phyloP scores from a whole-genome alignment of 2,888 invertebrate species.

The Apodemia mormo region DNA sequence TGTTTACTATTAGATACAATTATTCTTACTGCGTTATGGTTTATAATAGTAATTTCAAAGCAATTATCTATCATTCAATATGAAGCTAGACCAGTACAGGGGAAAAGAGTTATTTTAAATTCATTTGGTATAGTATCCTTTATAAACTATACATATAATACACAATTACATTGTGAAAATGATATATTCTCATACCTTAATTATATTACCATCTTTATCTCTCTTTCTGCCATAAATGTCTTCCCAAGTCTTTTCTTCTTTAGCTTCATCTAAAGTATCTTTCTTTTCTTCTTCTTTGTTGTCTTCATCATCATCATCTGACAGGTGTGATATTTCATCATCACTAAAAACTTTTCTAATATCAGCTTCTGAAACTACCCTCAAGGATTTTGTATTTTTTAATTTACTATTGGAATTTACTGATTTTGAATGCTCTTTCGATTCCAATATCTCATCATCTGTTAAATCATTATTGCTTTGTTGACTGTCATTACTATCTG shows the following conservation, averaged over 20 bases:
- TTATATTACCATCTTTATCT: constrained; percentile 89
- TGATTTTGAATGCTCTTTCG: constrained; percentile 37
- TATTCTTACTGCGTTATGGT: too few relatives aligned
- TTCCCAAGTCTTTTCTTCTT: constrained; percentile 85
- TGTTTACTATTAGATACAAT: too few relatives aligned
- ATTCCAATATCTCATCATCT: constrained; percentile 35
- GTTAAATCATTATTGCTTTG: constrained; percentile 27
- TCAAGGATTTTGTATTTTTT: constrained; percentile 43
- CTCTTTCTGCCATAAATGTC: constrained; percentile 96
- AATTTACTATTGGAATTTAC: constrained; percentile 32
- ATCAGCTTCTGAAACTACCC: constrained; percentile 55
- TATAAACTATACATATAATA: too few relatives aligned
- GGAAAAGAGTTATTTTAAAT: too few relatives aligned
- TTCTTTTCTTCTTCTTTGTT: constrained; percentile 29
- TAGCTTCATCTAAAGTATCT: constrained; percentile 50
- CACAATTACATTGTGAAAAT: too few relatives aligned
- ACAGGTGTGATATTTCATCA: constrained; percentile 71
- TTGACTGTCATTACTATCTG: constrained; percentile 36
- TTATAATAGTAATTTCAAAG: too few relatives aligned
- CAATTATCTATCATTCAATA: too few relatives aligned
- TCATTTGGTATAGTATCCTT: too few relatives aligned
- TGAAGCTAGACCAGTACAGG: too few relatives aligned
- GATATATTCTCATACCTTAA: constrained; percentile 71
- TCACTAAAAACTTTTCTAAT: constrained; percentile 68
- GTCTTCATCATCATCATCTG: constrained; percentile 48